Base-by-base conservation (phyloP, 2,797 vertebrate species). In the Sphenopsis melanotis region DNA sequence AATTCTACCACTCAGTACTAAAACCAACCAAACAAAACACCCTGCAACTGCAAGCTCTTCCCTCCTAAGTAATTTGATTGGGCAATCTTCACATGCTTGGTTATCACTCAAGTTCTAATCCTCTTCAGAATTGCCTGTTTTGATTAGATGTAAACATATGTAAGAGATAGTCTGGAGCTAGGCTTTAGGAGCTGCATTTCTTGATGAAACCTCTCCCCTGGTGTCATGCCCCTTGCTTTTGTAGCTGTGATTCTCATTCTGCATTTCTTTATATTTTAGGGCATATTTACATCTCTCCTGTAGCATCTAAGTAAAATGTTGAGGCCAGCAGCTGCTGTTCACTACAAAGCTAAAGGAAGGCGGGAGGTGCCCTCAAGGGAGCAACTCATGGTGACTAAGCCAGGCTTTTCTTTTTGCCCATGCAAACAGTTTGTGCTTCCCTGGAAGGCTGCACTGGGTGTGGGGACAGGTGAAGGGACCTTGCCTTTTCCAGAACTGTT, bases 371-470 rank as follows among this genome's bases (percentile, higher is more conserved):
- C 34, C 46, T 75, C 37, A n/a, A 59, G 61, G 57, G 36, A 70
- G 34, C 11, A 50, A 1, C 71, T 82, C 29, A 11, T 22, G 22
- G 0, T 6, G 32, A 19, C 24, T 20, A 26, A 68, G n/a, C 26
- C 14, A 63, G 72, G 66, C 32, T 21, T 36, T 53, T 65, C 3
- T 52, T 83, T 37, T 66, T 59, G 27, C 39, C 36, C 36, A 0
- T 15, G 3, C n/a, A n/a, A 20, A 16, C 12, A 34, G 24, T 50
- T 39, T 44, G 77, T 57, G 2, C 24, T 66, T 70, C 15, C 42
- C 13, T 50, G 11, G 19, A 10, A 80, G 29, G 42, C 3, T 68
- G 34, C 19, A 2, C 39, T 26, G 47, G 4, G 3, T 0, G 0
- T 24, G 15, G 7, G 15, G 44, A 7, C 13, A 53, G 27, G 22